Percentiles rank a stretch among this genome's conserved stretches.
These are phyloP conservation scores for Euproctis similis DNA, from an alignment of 2,888 invertebrate genomes.

Conservation along the genomic window DNA sequence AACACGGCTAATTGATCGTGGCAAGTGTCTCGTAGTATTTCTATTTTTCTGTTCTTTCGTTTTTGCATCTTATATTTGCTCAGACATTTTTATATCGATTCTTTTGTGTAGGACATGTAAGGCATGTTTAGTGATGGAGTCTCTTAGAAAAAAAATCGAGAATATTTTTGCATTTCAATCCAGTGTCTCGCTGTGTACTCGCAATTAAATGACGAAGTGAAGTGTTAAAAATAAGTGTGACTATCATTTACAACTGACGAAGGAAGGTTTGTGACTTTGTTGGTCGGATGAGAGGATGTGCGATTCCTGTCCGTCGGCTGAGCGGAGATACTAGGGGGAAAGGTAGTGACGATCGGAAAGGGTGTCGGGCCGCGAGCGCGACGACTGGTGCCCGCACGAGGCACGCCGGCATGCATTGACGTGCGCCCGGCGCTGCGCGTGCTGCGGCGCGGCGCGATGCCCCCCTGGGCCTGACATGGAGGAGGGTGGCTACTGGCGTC, in stretches of 20 bases:
- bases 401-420: conserved; percentile 73
- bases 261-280: conserved; percentile 24
- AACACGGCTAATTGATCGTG: no score
- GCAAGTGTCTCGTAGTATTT: no score
- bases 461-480: conserved; percentile 67
- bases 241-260: no score
- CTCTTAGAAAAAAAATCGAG: conserved; percentile 30
- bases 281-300: conserved; percentile 63
- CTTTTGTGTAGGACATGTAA: no score
- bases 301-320: conserved; percentile 48
- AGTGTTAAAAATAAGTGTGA: no score
- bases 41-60: no score
- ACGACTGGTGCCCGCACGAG: conserved; percentile 73
- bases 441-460: conserved; percentile 74
- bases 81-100: no score
- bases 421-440: conserved; percentile 71
- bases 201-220: conserved; percentile 17
- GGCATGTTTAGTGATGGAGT: conserved; percentile 61
- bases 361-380: conserved; percentile 74
- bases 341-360: conserved; percentile 52
- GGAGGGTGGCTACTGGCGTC: conserved; percentile 71
- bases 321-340: conserved; percentile 57
- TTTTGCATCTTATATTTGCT: no score
- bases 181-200: conserved; percentile 27
- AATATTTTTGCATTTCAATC: conserved; percentile 17